A percentile compares a stretch with the other conserved stretches of the same genome.
phyloP scores from a whole-genome alignment of 2,888 invertebrate species.

The Dicroscelio sp. region DNA sequence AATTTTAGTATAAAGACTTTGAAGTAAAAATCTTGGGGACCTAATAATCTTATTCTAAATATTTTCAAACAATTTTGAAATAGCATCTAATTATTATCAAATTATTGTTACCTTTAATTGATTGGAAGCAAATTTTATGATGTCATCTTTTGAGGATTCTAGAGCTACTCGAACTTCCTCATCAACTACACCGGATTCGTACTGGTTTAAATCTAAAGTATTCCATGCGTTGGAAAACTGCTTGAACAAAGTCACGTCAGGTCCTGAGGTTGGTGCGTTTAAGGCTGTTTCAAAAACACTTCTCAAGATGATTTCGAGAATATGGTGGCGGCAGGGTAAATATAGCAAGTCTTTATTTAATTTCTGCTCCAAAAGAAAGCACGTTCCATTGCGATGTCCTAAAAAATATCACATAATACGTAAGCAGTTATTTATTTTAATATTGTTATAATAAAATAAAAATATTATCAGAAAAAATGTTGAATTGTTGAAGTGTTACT shows the following conservation, averaged over 20 bases:
- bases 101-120: constrained; percentile 47
- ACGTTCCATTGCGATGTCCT: background rate
- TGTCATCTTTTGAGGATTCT: background rate
- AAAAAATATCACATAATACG: background rate
- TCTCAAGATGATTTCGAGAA: too few relatives aligned
- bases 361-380: constrained; percentile 65
- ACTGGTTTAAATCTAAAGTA: constrained; percentile 44
- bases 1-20: too few relatives aligned
- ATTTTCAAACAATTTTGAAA: too few relatives aligned
- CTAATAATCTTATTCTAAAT: too few relatives aligned
- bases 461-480: background rate
- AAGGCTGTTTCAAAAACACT: too few relatives aligned
- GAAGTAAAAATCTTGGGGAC: too few relatives aligned
- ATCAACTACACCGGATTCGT: constrained; percentile 1
- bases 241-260: constrained; percentile 76
- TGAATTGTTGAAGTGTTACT: too few relatives aligned
- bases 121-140: background rate
- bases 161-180: background rate
- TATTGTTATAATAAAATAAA: background rate
- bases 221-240: constrained; percentile 68
- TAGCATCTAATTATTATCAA: too few relatives aligned
- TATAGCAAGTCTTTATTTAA: too few relatives aligned
- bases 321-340: constrained; percentile 79
- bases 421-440: background rate
- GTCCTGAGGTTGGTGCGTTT: constrained; percentile 55